A percentile compares a stretch with the other conserved stretches of the same genome.
Conservation (phyloP, 2,888 invertebrate species). For the Apamea anceps region DNA sequence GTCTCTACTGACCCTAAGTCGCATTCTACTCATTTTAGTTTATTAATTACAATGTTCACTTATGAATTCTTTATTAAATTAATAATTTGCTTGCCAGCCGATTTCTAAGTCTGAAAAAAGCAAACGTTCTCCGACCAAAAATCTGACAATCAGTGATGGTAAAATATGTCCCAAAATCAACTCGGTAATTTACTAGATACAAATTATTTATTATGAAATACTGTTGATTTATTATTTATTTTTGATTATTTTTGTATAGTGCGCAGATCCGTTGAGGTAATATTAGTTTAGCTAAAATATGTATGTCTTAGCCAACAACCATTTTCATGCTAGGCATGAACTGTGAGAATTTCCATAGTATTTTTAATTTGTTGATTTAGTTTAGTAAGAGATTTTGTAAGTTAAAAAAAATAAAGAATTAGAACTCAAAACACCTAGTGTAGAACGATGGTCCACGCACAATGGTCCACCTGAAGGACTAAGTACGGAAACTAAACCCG, state of each 20-base stretch:
- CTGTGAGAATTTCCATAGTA: neutral
- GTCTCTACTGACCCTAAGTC: neutral
- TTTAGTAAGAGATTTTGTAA: no score
- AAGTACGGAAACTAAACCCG: no score
- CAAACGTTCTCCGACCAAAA: neutral
- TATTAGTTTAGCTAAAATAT: neutral
- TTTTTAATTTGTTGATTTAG: neutral
- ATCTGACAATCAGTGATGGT: conserved; percentile 23
- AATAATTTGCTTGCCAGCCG: conserved; percentile 17
- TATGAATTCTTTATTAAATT: neutral
- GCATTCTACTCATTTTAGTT: neutral
- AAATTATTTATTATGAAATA: neutral
- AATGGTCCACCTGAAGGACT: no score
- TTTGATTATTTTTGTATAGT: neutral
- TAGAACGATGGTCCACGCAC: no score
- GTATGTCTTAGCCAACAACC: neutral
- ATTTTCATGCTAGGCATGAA: neutral
- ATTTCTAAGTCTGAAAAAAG: neutral
- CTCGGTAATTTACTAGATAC: conserved; percentile 45
- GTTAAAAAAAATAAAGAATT: neutral
- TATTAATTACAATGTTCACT: neutral
- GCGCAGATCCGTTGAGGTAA: neutral
- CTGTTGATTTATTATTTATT: conserved; percentile 1
- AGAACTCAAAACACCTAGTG: neutral
- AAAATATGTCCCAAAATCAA: conserved; percentile 42